Conservation (phyloP, 2,113 vertebrate genomes). For the Neogale vison region DNA sequence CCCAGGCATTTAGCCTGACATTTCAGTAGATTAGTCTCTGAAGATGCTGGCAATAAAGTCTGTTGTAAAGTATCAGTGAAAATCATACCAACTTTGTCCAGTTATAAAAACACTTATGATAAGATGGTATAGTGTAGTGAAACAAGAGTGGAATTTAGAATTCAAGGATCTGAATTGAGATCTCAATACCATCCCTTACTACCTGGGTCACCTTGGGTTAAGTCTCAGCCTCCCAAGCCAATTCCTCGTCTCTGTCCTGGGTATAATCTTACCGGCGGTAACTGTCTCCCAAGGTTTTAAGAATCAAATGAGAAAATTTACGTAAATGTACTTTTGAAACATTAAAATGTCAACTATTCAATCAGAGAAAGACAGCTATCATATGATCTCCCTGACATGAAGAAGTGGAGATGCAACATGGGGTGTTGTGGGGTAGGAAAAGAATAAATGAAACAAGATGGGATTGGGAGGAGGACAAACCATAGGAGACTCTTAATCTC, state of each 20-base stretch:
- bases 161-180: not conserved
- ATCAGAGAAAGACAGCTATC: too few species aligned
- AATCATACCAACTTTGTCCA: not conserved
- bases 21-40: constrained; percentile 10
- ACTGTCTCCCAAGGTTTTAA: not conserved
- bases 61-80: not conserved
- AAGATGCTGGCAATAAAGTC: not conserved
- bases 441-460: too few species aligned
- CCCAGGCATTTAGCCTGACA: not conserved
- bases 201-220: not conserved
- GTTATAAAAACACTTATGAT: not conserved
- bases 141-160: not conserved
- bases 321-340: constrained; percentile 12
- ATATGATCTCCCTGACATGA: too few species aligned
- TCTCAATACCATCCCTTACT: not conserved
- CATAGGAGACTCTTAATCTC: too few species aligned
- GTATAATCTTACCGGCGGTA: not conserved
- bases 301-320: not conserved
- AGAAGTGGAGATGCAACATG: too few species aligned
- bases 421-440: too few species aligned
- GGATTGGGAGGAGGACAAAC: too few species aligned
- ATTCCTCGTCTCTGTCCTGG: not conserved
- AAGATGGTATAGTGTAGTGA: not conserved
- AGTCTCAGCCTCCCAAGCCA: not conserved
- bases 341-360: not conserved